These are phyloP conservation scores for Elmis aenea DNA, from an alignment of 2,888 invertebrate genomes.

Conservation along the genomic window DNA sequence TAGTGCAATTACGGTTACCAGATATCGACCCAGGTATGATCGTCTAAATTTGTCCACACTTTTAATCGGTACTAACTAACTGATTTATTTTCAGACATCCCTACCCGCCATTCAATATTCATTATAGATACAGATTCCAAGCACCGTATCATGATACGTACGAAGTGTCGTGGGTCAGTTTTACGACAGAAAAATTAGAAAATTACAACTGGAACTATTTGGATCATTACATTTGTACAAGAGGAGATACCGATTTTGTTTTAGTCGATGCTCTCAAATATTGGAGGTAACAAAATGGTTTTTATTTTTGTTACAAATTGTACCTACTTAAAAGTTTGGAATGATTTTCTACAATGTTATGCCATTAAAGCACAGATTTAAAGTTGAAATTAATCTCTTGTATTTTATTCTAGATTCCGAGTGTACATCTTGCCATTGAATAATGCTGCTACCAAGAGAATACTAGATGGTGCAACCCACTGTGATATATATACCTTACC, in stretches of 20 bases:
- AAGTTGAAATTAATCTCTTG: too few relatives aligned
- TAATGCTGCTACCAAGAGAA: conserved; percentile 73
- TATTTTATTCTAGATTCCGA: conserved; percentile 60
- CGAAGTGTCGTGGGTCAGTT: conserved; percentile 91
- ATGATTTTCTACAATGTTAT: neutral
- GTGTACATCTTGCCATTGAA: conserved; percentile 81
- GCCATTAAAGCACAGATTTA: too few relatives aligned
- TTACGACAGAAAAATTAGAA: conserved; percentile 90
- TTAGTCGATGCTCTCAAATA: conserved; percentile 71
- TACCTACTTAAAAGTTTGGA: neutral
- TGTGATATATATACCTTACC: conserved; percentile 82
- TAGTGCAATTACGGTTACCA: conserved; percentile 87
- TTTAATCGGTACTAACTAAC: conserved; percentile 1
- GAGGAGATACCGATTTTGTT: conserved; percentile 88
- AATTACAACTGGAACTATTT: conserved; percentile 97
- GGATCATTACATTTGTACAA: conserved; percentile 93
- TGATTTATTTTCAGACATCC: conserved; percentile 67
- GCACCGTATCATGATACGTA: conserved; percentile 90
- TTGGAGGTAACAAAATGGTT: conserved; percentile 36
- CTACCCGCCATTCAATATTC: conserved; percentile 87
- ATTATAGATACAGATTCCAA: conserved; percentile 87
- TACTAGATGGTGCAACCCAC: conserved; percentile 66
- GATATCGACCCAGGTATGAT: conserved; percentile 82
- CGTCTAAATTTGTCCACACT: neutral
- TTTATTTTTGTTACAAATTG: neutral